Evolutionary conservation across 2,113 vertebrate genomes (phyloP).

Genomic region (Octodon degus): DNA sequence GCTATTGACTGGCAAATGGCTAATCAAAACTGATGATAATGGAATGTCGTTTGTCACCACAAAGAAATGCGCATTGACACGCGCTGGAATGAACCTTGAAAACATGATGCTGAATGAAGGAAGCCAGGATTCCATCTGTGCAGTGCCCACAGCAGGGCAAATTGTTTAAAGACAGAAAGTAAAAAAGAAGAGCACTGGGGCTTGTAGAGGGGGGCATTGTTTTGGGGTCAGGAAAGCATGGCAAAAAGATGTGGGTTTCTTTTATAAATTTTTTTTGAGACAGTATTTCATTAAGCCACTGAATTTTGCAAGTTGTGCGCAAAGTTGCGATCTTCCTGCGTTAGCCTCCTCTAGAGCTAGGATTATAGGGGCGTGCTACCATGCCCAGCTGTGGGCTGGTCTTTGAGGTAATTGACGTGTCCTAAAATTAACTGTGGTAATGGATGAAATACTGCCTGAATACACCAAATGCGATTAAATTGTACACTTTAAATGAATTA

Average conservation of each 20-base stretch:
- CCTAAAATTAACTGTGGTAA: neutral
- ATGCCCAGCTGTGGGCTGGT: neutral
- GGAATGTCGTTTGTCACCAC: neutral
- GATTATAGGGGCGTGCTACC: neutral
- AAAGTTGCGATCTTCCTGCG: neutral
- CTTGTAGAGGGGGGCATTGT: neutral
- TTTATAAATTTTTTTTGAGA: neutral
- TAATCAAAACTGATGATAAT: neutral
- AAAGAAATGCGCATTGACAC: neutral
- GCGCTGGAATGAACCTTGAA: neutral
- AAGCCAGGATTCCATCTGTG: neutral
- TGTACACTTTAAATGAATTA: constrained; percentile 33
- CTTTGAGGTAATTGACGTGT: neutral
- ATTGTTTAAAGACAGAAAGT: neutral
- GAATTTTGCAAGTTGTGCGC: neutral
- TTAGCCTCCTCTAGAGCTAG: neutral
- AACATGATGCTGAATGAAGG: neutral
- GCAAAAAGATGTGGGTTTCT: neutral
- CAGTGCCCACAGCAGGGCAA: neutral
- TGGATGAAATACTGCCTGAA: neutral
- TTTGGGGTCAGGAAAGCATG: too few relatives aligned
- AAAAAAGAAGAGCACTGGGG: neutral
- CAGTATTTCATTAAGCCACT: neutral
- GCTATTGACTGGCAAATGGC: neutral
- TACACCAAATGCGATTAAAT: neutral